These are phyloP conservation scores for Chymomyza procnemis DNA, from an alignment of 2,888 invertebrate genomes.

Conservation along the genomic window DNA sequence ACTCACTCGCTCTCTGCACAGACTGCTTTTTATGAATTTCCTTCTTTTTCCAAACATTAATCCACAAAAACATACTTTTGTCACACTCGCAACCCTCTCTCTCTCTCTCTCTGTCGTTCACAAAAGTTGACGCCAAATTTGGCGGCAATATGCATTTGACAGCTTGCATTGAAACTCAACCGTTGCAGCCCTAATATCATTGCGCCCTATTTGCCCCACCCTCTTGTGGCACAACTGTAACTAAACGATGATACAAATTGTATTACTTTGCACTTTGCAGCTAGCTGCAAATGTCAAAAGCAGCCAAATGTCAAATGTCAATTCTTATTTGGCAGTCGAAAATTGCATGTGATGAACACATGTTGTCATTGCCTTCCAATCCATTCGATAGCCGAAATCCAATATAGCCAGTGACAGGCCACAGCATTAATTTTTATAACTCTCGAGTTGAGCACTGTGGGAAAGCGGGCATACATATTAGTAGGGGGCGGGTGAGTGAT, in stretches of 20 bases:
- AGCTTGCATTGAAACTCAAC: background rate
- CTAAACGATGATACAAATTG: slow-evolving; percentile 38
- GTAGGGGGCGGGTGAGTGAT: too few relatives aligned
- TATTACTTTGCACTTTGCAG: slow-evolving; percentile 18
- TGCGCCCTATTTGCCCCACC: background rate
- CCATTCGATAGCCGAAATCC: background rate
- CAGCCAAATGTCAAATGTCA: slow-evolving; percentile 55
- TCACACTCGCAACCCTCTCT: background rate
- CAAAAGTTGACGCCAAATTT: slow-evolving; percentile 27
- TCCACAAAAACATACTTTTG: background rate
- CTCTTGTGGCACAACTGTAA: background rate
- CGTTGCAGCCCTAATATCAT: background rate
- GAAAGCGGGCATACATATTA: slow-evolving; percentile 25
- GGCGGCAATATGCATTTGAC: slow-evolving; percentile 20
- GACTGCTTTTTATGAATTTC: background rate
- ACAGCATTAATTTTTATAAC: background rate
- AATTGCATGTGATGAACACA: slow-evolving; percentile 59
- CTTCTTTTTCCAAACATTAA: background rate
- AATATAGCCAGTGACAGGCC: background rate
- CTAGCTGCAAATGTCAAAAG: slow-evolving; percentile 21
- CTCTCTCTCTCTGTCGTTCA: too few relatives aligned
- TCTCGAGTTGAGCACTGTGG: slow-evolving; percentile 35
- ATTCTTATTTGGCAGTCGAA: slow-evolving; percentile 32
- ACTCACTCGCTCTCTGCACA: too few relatives aligned
- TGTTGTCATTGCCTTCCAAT: slow-evolving; percentile 32